phyloP scores from a whole-genome alignment of 1,140 invertebrate genomes.

The Andricus grossulariae region DNA sequence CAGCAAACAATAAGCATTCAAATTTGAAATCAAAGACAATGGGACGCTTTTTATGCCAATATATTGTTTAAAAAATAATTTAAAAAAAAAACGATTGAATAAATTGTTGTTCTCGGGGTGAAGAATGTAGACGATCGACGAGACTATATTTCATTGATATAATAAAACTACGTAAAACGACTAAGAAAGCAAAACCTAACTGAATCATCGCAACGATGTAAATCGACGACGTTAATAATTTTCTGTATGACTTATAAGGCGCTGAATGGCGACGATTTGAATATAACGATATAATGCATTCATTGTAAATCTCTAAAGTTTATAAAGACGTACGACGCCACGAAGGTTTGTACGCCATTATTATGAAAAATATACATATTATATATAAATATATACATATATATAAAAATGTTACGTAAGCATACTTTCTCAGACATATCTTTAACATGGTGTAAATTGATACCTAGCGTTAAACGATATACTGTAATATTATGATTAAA shows the following conservation, averaged over 20 bases:
- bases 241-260: constrained; percentile 22
- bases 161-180: constrained; percentile 7
- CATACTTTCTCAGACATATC: constrained; percentile 40
- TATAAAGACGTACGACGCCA: constrained; percentile 29
- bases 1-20: too few relatives aligned
- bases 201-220: constrained; percentile 30
- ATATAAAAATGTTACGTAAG: constrained; percentile 34
- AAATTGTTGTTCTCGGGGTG: background rate
- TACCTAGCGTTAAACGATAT: constrained; percentile 34
- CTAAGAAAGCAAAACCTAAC: constrained; percentile 26
- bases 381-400: constrained; percentile 32
- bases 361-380: constrained; percentile 32
- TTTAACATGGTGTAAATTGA: constrained; percentile 45
- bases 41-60: too few relatives aligned
- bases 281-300: constrained; percentile 28
- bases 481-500: constrained; percentile 31
- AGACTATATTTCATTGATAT: constrained; percentile 1
- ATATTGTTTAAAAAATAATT: too few relatives aligned
- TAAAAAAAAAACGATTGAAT: background rate
- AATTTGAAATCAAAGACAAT: too few relatives aligned
- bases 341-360: constrained; percentile 29
- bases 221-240: constrained; percentile 26
- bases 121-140: background rate
- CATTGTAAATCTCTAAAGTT: constrained; percentile 32
- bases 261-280: constrained; percentile 21